Evolutionary conservation across 1,140 invertebrate genomes (phyloP), one percentile per base, ranked within the genome.

Genomic region (Geopemphigus sp.): DNA sequence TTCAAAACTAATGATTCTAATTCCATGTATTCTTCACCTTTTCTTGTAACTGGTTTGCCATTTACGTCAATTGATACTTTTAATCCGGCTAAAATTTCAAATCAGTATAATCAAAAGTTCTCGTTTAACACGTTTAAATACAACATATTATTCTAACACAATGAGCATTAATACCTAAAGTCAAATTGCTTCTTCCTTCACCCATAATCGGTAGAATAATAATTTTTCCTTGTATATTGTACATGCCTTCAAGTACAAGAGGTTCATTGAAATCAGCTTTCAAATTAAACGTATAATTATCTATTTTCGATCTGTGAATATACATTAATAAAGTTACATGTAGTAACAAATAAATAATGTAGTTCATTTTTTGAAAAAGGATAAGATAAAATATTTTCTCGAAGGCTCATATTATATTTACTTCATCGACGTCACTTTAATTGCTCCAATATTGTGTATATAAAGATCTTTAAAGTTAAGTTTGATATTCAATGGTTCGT

Each of bases 401-500:
- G 2, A 32, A 63, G 19, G 15, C 15, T 53, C n/a, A n/a, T 17
- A 6, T 32, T 57, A 39, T 56, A 82, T 83, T 84, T 80, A 84
- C 84, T 80, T 82, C n/a, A 84, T 70, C 10, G 82, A 82, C 56
- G 82, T 63, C 3, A 86, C 76, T 10, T 82, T 82, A 6, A 82
- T 83, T 1, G 81, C 80, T 0, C 80, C 76, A 0, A 87, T 80
- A 8, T 86, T 87, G 57, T 82, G n/a, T 6, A 88, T 81, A 47
- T 84, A 81, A 0, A 86, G 80, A 39, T 88, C 84, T 10, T 57
- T 83, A 32, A 88, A 87, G 54, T 80, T 82, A 1, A 87, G 74
- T 22, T 84, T 83, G 15, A 87, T 81, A n/a, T 83, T 82, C 1
- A 86, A 82, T 1, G 85, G 82, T 19, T 83, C 84, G 29, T 66